A percentile compares a stretch with the other conserved stretches of the same genome.
Conservation (phyloP, 53 echinoderm and acorn worm species). For the Henricia sp. region DNA sequence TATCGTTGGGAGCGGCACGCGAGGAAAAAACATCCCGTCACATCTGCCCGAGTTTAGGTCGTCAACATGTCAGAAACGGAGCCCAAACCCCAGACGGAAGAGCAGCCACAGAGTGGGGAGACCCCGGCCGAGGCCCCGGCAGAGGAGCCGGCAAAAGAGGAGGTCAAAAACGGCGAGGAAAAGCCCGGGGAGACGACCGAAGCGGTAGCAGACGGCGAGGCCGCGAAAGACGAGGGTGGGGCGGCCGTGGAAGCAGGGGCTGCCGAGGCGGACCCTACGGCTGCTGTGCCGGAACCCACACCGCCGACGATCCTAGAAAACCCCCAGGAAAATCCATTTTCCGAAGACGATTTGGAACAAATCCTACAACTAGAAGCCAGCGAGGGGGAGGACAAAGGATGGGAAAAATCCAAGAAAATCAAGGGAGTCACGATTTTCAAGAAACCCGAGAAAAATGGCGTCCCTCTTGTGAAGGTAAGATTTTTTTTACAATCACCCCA, state of each 20-base stretch:
- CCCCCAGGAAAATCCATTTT: slow-evolving; percentile 91
- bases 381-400: slow-evolving; percentile 86
- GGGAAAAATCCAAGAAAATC: slow-evolving; percentile 94
- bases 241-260: slow-evolving; percentile 63
- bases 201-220: slow-evolving; percentile 26
- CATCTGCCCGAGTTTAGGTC: slow-evolving; percentile 37
- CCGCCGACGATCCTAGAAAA: slow-evolving; percentile 72
- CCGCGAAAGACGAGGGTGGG: slow-evolving; percentile 63
- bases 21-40: background rate
- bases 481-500: background rate
- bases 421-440: slow-evolving; percentile 85
- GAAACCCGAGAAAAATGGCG: slow-evolving; percentile 90
- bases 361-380: slow-evolving; percentile 78
- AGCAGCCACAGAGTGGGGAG: slow-evolving; percentile 70
- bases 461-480: slow-evolving; percentile 90
- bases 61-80: slow-evolving; percentile 92
- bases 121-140: slow-evolving; percentile 62
- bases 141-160: slow-evolving; percentile 43
- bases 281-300: slow-evolving; percentile 43
- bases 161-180: slow-evolving; percentile 46
- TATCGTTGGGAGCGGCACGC: background rate
- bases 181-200: no score
- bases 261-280: slow-evolving; percentile 46
- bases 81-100: slow-evolving; percentile 68
- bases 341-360: slow-evolving; percentile 90